A percentile compares a stretch with the other conserved stretches of the same genome.
Conservation (phyloP, 2,113 vertebrate genomes). For the Probosciger aterrimus region DNA sequence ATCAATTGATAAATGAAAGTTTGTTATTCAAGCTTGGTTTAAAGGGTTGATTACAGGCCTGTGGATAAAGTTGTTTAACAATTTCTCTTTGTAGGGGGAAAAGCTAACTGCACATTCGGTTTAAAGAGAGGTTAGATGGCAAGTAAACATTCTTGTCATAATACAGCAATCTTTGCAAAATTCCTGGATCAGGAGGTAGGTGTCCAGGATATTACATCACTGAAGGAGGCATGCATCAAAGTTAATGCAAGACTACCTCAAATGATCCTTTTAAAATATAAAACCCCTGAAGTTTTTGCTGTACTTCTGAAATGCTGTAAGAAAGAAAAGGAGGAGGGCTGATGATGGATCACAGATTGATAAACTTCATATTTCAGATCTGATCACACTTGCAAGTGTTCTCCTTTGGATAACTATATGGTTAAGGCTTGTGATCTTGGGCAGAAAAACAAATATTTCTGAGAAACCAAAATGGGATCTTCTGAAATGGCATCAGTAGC, state of each 20-base stretch:
- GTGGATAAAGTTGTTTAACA: conserved; percentile 34
- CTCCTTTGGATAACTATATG: neutral
- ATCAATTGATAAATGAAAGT: conserved; percentile 31
- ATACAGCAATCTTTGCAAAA: conserved; percentile 50
- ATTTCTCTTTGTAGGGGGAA: conserved; percentile 40
- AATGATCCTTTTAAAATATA: conserved; percentile 39
- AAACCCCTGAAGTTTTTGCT: neutral
- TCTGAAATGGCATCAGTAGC: neutral
- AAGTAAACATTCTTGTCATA: conserved; percentile 70
- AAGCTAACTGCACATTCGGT: conserved; percentile 21
- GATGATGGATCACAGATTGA: neutral
- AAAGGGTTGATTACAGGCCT: conserved; percentile 23
- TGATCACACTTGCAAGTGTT: neutral
- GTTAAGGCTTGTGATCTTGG: neutral
- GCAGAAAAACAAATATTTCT: neutral
- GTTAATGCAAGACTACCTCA: conserved; percentile 5
- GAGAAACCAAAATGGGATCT: neutral
- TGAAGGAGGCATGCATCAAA: conserved; percentile 37
- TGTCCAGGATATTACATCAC: conserved; percentile 58
- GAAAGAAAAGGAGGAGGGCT: neutral
- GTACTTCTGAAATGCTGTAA: conserved; percentile 22
- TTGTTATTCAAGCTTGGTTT: conserved; percentile 37
- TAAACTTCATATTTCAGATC: neutral
- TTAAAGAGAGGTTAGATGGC: conserved; percentile 63
- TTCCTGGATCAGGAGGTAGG: conserved; percentile 54